These are phyloP conservation scores for Sula dactylatra DNA, from an alignment of 2,113 vertebrate genomes.

Conservation along the genomic window DNA sequence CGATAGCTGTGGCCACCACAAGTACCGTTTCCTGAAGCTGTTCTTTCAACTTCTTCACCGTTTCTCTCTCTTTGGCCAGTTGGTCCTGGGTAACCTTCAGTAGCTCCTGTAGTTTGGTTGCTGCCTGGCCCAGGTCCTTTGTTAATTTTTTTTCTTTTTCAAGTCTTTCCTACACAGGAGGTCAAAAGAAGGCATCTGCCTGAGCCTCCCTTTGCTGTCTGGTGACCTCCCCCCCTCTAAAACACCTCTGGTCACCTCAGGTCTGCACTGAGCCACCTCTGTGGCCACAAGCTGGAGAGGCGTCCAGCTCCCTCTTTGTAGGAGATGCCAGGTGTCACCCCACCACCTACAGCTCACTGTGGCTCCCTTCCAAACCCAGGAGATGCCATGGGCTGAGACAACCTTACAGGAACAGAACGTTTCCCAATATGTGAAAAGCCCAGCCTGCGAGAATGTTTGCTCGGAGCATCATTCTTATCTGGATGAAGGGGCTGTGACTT, in stretches of 20 bases:
- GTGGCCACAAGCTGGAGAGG: background rate
- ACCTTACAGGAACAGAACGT: background rate
- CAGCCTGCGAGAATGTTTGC: background rate
- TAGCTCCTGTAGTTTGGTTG: slow-evolving; percentile 90
- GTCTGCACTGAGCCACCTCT: background rate
- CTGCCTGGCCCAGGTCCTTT: slow-evolving; percentile 86
- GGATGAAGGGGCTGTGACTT: background rate
- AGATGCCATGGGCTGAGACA: background rate
- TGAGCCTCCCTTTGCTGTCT: background rate
- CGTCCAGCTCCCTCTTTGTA: background rate
- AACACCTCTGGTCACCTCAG: background rate
- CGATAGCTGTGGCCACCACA: background rate
- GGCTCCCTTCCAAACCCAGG: background rate
- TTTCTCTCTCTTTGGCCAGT: slow-evolving; percentile 85
- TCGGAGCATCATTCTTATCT: background rate
- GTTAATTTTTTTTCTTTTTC: slow-evolving; percentile 92
- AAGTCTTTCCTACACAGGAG: slow-evolving; percentile 81
- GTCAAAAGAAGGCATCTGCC: background rate
- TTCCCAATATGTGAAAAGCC: rapidly evolving
- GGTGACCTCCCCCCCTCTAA: background rate
- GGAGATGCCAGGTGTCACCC: background rate
- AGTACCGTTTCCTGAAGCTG: slow-evolving; percentile 80
- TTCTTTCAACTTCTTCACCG: slow-evolving; percentile 81
- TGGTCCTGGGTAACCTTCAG: slow-evolving; percentile 88
- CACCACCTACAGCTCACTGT: background rate